A percentile compares a stretch with the other conserved stretches of the same genome.
These are phyloP conservation scores for Euschistus heros DNA, from an alignment of 1,140 invertebrate species.

Conservation along the genomic window DNA sequence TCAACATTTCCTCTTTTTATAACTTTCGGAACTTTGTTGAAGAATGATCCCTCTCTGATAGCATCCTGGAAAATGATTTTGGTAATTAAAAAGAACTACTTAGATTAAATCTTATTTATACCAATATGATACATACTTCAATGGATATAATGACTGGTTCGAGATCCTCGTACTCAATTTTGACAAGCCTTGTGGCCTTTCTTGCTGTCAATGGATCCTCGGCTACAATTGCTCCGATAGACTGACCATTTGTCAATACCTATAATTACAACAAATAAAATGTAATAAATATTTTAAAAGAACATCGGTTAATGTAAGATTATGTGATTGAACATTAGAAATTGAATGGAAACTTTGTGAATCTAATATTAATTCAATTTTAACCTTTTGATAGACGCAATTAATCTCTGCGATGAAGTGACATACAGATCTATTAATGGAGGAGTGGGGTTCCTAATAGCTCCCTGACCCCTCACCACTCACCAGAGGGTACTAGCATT, in stretches of 20 bases:
- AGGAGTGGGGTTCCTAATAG: too few species aligned
- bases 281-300: too few species aligned
- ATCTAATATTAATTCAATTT: too few species aligned
- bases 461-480: too few species aligned
- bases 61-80: slow-evolving; percentile 46
- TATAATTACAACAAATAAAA: slow-evolving; percentile 28
- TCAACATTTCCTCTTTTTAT: slow-evolving; percentile 55
- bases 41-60: slow-evolving; percentile 59
- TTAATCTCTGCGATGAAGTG: too few species aligned
- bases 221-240: slow-evolving; percentile 66
- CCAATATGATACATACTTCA: slow-evolving; percentile 40
- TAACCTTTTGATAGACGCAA: too few species aligned
- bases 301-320: too few species aligned
- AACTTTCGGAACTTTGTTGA: slow-evolving; percentile 40
- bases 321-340: too few species aligned
- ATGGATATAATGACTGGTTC: slow-evolving; percentile 69
- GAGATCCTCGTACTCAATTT: slow-evolving; percentile 63
- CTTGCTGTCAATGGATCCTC: slow-evolving; percentile 59
- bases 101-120: background rate
- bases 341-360: too few species aligned
- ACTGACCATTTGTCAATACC: slow-evolving; percentile 65
- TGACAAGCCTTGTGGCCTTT: slow-evolving; percentile 59
- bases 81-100: background rate
- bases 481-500: too few species aligned
- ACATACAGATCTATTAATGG: too few species aligned